Percentiles rank a stretch among this genome's conserved stretches.
These are phyloP conservation scores for Ladona fulva DNA, from an alignment of 1,140 invertebrate genomes.

Conservation along the genomic window DNA sequence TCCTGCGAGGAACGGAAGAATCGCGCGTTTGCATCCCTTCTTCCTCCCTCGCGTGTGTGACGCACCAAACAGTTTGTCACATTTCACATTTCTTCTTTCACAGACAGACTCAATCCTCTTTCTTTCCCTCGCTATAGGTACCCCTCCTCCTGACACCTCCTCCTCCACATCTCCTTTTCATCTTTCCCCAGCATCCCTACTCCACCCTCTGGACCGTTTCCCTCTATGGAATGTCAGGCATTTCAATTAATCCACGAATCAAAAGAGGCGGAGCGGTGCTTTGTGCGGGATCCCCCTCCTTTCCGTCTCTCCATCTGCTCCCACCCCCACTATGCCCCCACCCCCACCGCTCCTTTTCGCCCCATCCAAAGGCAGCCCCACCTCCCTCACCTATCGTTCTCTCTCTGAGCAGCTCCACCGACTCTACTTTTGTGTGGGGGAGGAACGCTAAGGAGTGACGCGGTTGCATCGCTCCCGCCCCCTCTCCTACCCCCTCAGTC, in stretches of 20 bases:
- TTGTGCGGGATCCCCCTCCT: not conserved
- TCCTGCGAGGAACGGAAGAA: too few species aligned
- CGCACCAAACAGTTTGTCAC: too few species aligned
- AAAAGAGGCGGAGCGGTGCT: slow-evolving; percentile 7
- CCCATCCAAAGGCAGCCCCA: not conserved
- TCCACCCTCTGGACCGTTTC: not conserved
- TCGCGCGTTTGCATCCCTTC: too few species aligned
- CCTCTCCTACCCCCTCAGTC: not conserved
- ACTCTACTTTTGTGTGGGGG: too few species aligned
- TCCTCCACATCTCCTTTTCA: too few species aligned
- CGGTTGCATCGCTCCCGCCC: too few species aligned
- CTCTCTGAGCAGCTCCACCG: too few species aligned
- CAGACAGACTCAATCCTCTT: not conserved
- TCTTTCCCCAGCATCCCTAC: not conserved
- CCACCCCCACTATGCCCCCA: not conserved
- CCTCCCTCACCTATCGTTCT: not conserved
- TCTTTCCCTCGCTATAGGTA: too few species aligned
- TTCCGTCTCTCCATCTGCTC: not conserved
- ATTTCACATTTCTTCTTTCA: not conserved
- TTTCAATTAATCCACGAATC: slow-evolving; percentile 10
- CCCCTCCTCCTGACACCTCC: not conserved
- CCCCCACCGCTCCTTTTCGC: not conserved
- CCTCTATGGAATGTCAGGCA: slow-evolving; percentile 3
- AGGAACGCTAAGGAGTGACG: too few species aligned
- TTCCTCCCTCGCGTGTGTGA: too few species aligned